Evolutionary conservation across 2,113 vertebrate genomes (phyloP).

Genomic region (Aythya baeri): DNA sequence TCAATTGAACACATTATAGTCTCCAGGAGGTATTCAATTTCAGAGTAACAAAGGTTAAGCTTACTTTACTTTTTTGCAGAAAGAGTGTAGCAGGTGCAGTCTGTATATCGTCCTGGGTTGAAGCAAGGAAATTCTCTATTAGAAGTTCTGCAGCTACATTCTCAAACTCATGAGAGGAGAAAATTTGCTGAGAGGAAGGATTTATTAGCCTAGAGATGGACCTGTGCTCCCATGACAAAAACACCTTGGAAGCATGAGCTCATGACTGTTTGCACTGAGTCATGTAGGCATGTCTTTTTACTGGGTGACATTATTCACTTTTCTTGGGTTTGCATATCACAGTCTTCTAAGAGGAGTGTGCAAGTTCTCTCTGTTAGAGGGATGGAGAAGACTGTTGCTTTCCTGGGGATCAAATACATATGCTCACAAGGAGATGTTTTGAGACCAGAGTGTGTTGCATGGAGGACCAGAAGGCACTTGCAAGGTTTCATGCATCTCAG

Average conservation of each 20-base stretch:
- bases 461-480: background rate
- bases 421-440: background rate
- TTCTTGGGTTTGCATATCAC: background rate
- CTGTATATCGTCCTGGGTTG: background rate
- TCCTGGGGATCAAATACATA: background rate
- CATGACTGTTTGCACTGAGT: background rate
- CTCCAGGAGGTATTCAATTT: background rate
- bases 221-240: background rate
- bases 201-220: background rate
- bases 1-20: background rate
- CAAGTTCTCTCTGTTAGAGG: background rate
- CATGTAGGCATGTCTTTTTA: background rate
- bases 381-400: background rate
- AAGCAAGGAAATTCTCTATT: background rate
- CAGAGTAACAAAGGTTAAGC: background rate
- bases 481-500: background rate
- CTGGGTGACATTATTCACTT: background rate
- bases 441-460: background rate
- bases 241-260: background rate
- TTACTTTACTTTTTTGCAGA: background rate
- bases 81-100: background rate
- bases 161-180: background rate
- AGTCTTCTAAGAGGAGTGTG: background rate
- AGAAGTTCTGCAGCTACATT: background rate
- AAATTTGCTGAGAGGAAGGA: background rate